Conservation (phyloP, 2,113 vertebrate species). For the Oryzias javanicus region DNA sequence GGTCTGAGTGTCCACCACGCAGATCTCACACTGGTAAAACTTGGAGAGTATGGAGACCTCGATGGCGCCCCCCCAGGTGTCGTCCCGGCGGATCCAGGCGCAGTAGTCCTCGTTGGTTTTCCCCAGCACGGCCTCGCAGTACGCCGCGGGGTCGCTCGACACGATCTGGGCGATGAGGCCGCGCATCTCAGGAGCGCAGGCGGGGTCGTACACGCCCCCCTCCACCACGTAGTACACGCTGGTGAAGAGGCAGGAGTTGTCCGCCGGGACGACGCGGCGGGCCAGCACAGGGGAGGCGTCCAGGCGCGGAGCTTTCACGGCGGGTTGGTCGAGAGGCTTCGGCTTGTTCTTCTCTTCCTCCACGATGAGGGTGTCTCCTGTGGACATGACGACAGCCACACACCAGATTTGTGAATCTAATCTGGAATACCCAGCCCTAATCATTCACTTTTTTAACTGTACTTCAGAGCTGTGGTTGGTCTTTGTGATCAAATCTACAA, state of each 20-base stretch:
- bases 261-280: conserved; percentile 87
- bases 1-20: conserved; percentile 96
- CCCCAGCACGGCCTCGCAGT: conserved; percentile 91
- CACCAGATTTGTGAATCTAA: not conserved
- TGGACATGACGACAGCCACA: conserved; percentile 24
- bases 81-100: conserved; percentile 88
- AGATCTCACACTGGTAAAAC: conserved; percentile 97
- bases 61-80: conserved; percentile 97
- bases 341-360: conserved; percentile 90
- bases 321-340: conserved; percentile 63
- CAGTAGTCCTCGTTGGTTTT: conserved; percentile 94
- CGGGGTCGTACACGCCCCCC: conserved; percentile 88
- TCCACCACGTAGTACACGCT: conserved; percentile 95
- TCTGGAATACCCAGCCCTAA: too few relatives aligned
- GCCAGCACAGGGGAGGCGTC: conserved; percentile 78
- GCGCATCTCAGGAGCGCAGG: conserved; percentile 90
- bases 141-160: conserved; percentile 85
- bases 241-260: conserved; percentile 98
- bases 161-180: conserved; percentile 92
- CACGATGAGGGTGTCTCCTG: conserved; percentile 96
- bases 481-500: not conserved
- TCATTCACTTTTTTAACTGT: not conserved
- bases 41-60: conserved; percentile 96
- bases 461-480: not conserved
- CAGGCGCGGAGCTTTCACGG: conserved; percentile 69